phyloP scores from a whole-genome alignment of 2,888 invertebrate genomes.

The Tromatobia lineatoria region DNA sequence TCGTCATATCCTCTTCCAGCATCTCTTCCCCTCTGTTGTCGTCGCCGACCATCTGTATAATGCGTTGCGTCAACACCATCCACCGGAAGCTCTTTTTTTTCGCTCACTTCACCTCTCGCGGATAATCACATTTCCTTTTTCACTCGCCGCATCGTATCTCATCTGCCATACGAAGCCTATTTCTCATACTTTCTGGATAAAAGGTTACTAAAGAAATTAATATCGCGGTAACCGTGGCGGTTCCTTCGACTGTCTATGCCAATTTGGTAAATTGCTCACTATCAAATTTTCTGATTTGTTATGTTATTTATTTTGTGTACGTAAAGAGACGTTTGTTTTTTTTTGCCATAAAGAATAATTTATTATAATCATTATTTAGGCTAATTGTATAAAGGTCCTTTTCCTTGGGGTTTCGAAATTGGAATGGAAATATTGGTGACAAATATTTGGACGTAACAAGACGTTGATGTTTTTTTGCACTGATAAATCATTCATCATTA shows the following conservation, averaged over 20 bases:
- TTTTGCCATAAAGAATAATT: no score
- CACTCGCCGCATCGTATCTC: conserved; percentile 32
- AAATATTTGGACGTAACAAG: no score
- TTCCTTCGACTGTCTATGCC: not conserved
- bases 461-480: no score
- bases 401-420: no score
- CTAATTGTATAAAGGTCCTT: no score
- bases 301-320: no score
- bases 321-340: no score
- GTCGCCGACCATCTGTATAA: conserved; percentile 77
- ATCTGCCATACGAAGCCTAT: not conserved
- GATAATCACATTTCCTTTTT: conserved; percentile 56
- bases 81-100: conserved; percentile 61
- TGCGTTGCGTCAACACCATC: conserved; percentile 79
- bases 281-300: no score
- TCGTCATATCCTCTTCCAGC: conserved; percentile 25
- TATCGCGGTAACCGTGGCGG: not conserved
- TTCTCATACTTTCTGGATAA: conserved; percentile 11
- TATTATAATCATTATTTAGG: no score
- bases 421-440: no score
- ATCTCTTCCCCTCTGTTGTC: conserved; percentile 47
- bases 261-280: no score
- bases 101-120: conserved; percentile 18
- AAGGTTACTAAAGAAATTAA: not conserved
- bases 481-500: no score